These are phyloP conservation scores for Erebia epiphron DNA, from an alignment of 2,888 invertebrate species.

Conservation along the genomic window DNA sequence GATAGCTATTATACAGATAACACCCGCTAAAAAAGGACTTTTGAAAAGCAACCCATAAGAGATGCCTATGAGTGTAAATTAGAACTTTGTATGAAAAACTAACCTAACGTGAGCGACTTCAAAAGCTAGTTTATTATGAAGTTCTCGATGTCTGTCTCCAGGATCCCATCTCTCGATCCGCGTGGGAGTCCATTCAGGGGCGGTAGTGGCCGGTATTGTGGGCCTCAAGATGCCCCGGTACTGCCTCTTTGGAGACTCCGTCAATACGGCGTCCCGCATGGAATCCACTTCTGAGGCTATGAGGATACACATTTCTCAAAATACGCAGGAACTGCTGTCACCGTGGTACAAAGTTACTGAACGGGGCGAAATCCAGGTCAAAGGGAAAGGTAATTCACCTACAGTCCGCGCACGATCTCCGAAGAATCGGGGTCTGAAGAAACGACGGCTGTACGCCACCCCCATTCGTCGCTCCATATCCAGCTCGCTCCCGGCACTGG, in stretches of 20 bases:
- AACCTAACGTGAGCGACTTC: no score
- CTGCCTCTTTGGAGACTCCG: slow-evolving; percentile 95
- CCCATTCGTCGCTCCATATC: no score
- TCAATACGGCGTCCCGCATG: slow-evolving; percentile 96
- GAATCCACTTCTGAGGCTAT: slow-evolving; percentile 96
- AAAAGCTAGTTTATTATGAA: no score
- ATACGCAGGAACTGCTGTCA: slow-evolving; percentile 90
- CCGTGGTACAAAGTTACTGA: slow-evolving; percentile 88
- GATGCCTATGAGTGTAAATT: no score
- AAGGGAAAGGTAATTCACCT: slow-evolving; percentile 89
- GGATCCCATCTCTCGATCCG: slow-evolving; percentile 91
- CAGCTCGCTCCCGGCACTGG: no score
- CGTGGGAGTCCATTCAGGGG: slow-evolving; percentile 95
- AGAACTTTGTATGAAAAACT: no score
- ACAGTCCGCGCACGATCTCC: no score
- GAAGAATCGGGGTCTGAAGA: no score
- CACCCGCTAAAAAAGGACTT: no score
- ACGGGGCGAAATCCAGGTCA: slow-evolving; percentile 93
- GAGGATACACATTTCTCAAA: slow-evolving; percentile 97
- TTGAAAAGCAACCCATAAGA: no score
- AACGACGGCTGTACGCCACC: no score
- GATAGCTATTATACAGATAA: no score
- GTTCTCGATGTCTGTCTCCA: slow-evolving; percentile 48
- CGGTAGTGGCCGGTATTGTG: slow-evolving; percentile 96
- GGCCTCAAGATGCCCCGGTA: slow-evolving; percentile 96